These are phyloP conservation scores for Sisor rabdophorus DNA, from an alignment of 2,113 vertebrate genomes.

Conservation along the genomic window DNA sequence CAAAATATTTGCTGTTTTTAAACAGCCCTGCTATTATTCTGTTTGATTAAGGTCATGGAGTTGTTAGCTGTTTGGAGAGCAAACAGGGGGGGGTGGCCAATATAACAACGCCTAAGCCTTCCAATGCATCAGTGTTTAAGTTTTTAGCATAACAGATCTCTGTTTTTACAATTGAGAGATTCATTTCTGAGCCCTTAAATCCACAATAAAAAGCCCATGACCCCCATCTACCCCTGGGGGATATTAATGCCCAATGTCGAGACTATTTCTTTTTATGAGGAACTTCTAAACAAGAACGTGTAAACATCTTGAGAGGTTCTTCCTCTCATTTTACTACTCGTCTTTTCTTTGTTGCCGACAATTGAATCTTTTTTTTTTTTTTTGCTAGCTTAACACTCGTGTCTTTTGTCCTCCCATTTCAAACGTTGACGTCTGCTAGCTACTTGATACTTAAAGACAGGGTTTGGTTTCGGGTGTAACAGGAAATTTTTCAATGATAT, in stretches of 20 bases:
- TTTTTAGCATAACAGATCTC: not conserved
- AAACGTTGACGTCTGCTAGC: not conserved
- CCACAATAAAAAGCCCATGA: not conserved
- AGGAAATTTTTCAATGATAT: not conserved
- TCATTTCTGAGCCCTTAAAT: not conserved
- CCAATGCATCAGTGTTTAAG: too few relatives aligned
- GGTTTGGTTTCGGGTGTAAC: not conserved
- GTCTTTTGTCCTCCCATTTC: too few relatives aligned
- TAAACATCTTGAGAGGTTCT: not conserved
- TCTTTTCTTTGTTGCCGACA: too few relatives aligned
- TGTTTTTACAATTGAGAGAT: not conserved
- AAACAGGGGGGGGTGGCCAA: slow-evolving; percentile 15
- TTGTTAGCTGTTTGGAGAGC: slow-evolving; percentile 20
- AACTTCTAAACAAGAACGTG: not conserved
- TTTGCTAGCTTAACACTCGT: too few relatives aligned
- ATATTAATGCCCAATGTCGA: not conserved
- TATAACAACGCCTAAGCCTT: not conserved
- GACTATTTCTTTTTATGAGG: not conserved
- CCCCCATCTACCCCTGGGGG: not conserved
- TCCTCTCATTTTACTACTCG: too few relatives aligned
- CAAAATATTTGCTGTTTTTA: slow-evolving; percentile 19
- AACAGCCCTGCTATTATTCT: not conserved
- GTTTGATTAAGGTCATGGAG: slow-evolving; percentile 24
- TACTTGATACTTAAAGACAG: not conserved
- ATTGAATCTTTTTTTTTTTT: too few relatives aligned